Evolutionary conservation across 2,888 invertebrate species (phyloP).

Genomic region (Panorpa germanica): DNA sequence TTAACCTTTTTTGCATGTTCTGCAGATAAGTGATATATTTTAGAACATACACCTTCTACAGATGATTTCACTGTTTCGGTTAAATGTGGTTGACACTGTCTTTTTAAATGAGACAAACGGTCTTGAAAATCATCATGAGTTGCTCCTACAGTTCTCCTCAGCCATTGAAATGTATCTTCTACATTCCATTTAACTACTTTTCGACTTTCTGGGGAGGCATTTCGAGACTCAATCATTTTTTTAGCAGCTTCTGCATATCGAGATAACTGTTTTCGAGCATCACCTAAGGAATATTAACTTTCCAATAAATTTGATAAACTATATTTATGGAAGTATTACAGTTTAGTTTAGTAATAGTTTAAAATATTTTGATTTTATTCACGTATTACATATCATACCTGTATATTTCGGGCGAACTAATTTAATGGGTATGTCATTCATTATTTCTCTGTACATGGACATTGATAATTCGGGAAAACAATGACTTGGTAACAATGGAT

Average conservation of each 20-base stretch:
- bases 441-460: constrained; percentile 92
- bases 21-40: constrained; percentile 80
- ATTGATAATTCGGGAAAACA: constrained; percentile 85
- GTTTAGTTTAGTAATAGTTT: too few relatives aligned
- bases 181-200: constrained; percentile 98
- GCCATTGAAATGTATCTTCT: constrained; percentile 92
- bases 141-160: constrained; percentile 80
- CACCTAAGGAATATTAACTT: too few relatives aligned
- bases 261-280: constrained; percentile 85
- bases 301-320: too few relatives aligned
- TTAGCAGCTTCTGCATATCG: constrained; percentile 93
- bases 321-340: too few relatives aligned
- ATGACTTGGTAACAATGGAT: constrained; percentile 79
- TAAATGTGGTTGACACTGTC: constrained; percentile 90
- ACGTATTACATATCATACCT: too few relatives aligned
- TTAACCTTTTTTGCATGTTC: constrained; percentile 83
- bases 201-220: constrained; percentile 79
- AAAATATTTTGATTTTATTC: too few relatives aligned
- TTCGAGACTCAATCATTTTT: constrained; percentile 87
- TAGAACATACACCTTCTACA: constrained; percentile 87
- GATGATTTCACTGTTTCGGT: constrained; percentile 87
- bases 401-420: constrained; percentile 89
- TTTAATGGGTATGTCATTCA: constrained; percentile 96
- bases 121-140: constrained; percentile 88
- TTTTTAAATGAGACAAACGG: constrained; percentile 74